These are phyloP conservation scores for Amaurobius ferox DNA, from an alignment of 2,888 invertebrate genomes.

Conservation along the genomic window DNA sequence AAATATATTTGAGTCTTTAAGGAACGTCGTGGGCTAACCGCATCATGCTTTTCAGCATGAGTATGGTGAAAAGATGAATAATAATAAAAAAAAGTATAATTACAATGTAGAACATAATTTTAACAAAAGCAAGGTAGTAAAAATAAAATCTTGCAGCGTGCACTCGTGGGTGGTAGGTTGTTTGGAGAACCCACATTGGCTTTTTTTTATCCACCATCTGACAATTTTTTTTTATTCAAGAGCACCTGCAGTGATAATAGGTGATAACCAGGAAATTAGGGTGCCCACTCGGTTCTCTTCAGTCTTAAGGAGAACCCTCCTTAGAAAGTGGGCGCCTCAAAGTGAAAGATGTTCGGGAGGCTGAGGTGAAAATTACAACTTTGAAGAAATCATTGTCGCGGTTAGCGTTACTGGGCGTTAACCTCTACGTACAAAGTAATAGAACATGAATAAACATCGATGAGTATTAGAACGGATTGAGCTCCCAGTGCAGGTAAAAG, in stretches of 20 bases:
- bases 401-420: background rate
- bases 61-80: too few species aligned
- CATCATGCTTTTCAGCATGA: too few species aligned
- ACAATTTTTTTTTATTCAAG: background rate
- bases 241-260: slow-evolving; percentile 25
- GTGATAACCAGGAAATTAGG: slow-evolving; percentile 18
- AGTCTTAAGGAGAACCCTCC: background rate
- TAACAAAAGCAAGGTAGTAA: background rate
- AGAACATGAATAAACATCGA: too few species aligned
- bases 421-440: background rate
- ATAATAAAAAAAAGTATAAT: too few species aligned
- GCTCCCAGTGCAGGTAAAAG: too few species aligned
- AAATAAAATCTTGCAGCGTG: background rate
- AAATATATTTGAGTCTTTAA: too few species aligned
- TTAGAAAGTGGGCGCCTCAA: background rate
- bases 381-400: background rate
- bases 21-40: too few species aligned
- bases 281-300: background rate
- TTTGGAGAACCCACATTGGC: slow-evolving; percentile 31
- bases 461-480: too few species aligned
- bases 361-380: background rate
- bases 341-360: background rate
- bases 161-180: slow-evolving; percentile 29
- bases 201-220: slow-evolving; percentile 18
- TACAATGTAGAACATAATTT: background rate